phyloP scores from a whole-genome alignment of 1,140 invertebrate genomes.

The Lamellibrachia luymesi region DNA sequence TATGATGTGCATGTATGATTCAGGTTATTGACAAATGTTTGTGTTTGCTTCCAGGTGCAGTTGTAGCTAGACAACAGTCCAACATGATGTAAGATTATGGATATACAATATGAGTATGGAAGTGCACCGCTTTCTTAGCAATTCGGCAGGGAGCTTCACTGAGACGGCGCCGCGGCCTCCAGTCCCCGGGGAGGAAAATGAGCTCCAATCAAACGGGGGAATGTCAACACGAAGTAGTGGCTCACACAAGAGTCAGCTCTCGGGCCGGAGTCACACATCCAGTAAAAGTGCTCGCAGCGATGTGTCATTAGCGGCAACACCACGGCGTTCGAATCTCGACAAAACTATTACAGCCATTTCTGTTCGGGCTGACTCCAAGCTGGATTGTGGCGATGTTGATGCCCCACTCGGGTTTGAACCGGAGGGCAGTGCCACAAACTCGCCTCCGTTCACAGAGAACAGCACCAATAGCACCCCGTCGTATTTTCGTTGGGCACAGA shows the following conservation, averaged over 20 bases:
- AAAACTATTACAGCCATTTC: slow-evolving; percentile 25
- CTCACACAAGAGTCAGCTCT: slow-evolving; percentile 36
- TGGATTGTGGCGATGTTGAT: slow-evolving; percentile 14
- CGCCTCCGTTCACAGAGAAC: slow-evolving; percentile 53
- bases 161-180: slow-evolving; percentile 52
- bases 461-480: slow-evolving; percentile 64
- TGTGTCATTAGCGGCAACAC: slow-evolving; percentile 46
- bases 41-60: not conserved
- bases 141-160: slow-evolving; percentile 52
- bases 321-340: slow-evolving; percentile 48
- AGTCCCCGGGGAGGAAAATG: slow-evolving; percentile 56
- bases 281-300: slow-evolving; percentile 19
- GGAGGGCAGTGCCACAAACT: slow-evolving; percentile 52
- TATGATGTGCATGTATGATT: not conserved
- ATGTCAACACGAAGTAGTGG: slow-evolving; percentile 46
- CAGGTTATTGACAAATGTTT: not conserved
- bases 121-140: slow-evolving; percentile 49
- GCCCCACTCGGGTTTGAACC: slow-evolving; percentile 52
- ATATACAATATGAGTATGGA: slow-evolving; percentile 30
- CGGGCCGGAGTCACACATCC: slow-evolving; percentile 37
- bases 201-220: slow-evolving; percentile 34
- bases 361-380: slow-evolving; percentile 6
- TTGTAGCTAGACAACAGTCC: not conserved
- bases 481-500: slow-evolving; percentile 82
- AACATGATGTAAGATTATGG: slow-evolving; percentile 7